These are phyloP conservation scores for Mus minutoides DNA, from an alignment of 2,797 vertebrate genomes.

Conservation along the genomic window DNA sequence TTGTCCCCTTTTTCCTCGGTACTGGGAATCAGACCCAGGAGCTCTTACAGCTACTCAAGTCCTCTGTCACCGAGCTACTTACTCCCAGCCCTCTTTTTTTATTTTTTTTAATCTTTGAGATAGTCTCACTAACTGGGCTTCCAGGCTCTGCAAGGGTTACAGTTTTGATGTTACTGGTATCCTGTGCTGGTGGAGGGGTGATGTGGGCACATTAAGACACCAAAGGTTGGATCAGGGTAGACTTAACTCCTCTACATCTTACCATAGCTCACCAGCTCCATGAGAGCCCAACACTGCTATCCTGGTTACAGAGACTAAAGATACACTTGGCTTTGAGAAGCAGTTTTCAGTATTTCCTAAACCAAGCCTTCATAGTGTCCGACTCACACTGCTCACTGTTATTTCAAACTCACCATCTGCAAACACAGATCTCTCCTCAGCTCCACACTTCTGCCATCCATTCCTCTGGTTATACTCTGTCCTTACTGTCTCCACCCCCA, in stretches of 20 bases:
- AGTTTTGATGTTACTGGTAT: neutral
- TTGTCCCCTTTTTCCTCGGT: neutral
- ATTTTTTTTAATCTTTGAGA: neutral
- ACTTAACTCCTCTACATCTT: neutral
- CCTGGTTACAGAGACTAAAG: slow-evolving; percentile 10
- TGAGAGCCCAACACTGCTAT: neutral
- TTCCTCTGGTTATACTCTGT: neutral
- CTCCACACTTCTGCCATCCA: neutral
- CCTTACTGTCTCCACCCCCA: neutral
- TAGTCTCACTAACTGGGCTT: neutral
- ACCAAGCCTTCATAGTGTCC: neutral
- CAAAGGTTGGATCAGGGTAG: neutral
- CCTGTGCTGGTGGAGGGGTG: neutral
- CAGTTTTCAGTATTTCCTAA: neutral
- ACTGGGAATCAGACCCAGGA: neutral
- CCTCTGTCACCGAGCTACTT: neutral
- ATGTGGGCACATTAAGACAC: neutral
- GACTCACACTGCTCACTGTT: slow-evolving; percentile 9
- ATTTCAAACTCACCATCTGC: slow-evolving; percentile 24
- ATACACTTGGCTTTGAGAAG: slow-evolving; percentile 19
- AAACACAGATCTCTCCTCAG: neutral
- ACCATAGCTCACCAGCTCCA: neutral
- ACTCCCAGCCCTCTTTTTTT: neutral
- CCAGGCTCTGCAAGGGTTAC: neutral
- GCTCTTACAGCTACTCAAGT: neutral